Conservation (phyloP, 2,888 invertebrate species). For the Caenorhabditis zanzibari region DNA sequence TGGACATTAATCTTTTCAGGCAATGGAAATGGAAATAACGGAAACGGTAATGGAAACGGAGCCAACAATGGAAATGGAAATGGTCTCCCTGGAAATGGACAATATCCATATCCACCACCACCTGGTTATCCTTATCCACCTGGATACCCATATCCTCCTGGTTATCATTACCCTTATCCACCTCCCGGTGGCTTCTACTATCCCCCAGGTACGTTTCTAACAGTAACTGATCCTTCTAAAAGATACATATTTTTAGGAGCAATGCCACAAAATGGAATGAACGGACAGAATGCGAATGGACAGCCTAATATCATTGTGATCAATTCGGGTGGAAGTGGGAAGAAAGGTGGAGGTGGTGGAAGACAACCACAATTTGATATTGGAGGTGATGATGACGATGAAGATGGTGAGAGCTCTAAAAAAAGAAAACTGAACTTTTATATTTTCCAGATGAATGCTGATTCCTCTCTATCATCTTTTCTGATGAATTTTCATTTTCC, state of each 20-base stretch:
- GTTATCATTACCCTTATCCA: constrained; percentile 18
- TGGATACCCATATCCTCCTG: constrained; percentile 33
- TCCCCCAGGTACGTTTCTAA: constrained; percentile 28
- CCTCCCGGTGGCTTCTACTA: constrained; percentile 25
- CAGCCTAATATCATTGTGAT: constrained; percentile 49
- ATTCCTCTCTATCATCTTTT: neutral
- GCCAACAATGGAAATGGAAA: constrained; percentile 13
- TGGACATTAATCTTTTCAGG: too few species aligned
- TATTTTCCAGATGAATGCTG: constrained; percentile 22
- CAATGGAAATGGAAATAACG: constrained; percentile 24
- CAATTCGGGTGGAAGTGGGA: constrained; percentile 31
- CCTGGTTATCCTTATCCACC: constrained; percentile 36
- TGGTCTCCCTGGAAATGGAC: neutral
- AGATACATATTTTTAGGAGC: constrained; percentile 8
- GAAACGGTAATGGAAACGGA: constrained; percentile 7
- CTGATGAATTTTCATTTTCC: neutral
- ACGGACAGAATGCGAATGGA: constrained; percentile 37
- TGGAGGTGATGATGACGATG: constrained; percentile 6
- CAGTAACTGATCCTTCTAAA: too few species aligned
- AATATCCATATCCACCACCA: constrained; percentile 38
- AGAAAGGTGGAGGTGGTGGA: constrained; percentile 3
- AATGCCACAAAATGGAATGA: constrained; percentile 29
- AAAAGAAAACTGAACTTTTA: neutral
- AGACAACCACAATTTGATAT: constrained; percentile 17
- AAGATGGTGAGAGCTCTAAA: neutral